Evolutionary conservation across 2,113 vertebrate genomes (phyloP).

Genomic region (Butorides virescens): DNA sequence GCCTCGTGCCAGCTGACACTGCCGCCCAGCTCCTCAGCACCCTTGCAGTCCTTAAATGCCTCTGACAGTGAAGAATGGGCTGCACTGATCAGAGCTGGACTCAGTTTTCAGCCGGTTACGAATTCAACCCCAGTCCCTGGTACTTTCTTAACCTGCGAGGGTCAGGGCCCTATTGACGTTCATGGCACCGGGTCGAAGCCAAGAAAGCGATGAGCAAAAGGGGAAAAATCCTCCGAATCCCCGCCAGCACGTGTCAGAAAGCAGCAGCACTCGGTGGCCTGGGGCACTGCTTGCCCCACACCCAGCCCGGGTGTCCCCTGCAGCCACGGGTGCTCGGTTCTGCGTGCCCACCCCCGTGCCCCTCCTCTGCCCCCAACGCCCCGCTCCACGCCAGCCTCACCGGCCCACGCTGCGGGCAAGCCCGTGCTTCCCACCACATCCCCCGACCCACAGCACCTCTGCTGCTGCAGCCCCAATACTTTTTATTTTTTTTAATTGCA

Average conservation of each 20-base stretch:
- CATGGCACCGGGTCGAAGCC: fast-evolving
- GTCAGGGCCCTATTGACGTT: fast-evolving
- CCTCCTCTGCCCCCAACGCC: too few species aligned
- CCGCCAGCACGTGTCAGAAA: fast-evolving
- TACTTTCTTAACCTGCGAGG: fast-evolving
- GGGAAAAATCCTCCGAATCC: neutral
- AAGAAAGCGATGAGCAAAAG: neutral
- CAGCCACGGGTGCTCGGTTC: fast-evolving
- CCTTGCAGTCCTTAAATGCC: neutral
- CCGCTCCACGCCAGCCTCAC: fast-evolving
- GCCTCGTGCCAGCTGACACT: fast-evolving
- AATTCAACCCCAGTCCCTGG: fast-evolving
- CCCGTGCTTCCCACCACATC: fast-evolving
- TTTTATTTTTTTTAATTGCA: neutral
- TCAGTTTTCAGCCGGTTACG: fast-evolving
- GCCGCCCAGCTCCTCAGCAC: fast-evolving
- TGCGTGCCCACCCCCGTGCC: neutral
- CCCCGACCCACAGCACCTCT: fast-evolving
- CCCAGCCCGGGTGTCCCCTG: neutral
- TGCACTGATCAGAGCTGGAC: fast-evolving
- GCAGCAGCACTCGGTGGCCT: fast-evolving
- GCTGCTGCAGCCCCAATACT: fast-evolving
- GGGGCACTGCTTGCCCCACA: too few species aligned
- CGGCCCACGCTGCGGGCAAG: neutral
- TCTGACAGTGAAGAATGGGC: fast-evolving